Conservation (phyloP, 1,140 invertebrate species). For the Euura saliciscinereae region DNA sequence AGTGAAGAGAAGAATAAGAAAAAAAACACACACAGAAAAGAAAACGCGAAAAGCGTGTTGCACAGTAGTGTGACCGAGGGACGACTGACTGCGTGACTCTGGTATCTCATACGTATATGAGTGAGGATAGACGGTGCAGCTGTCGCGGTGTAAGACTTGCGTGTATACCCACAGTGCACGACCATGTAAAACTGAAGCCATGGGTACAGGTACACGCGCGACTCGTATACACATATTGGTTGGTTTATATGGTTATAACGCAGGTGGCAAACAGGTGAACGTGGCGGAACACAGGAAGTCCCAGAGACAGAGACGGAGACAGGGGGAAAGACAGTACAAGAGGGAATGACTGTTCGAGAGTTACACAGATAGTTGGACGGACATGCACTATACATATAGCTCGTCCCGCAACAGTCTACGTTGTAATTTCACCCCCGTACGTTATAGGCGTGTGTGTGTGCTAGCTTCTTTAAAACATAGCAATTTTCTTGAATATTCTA, state of each 20-base stretch:
- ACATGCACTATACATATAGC: no score
- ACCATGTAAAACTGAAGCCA: not conserved
- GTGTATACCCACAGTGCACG: not conserved
- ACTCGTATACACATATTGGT: no score
- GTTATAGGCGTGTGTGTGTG: no score
- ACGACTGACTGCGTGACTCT: slow-evolving; percentile 1
- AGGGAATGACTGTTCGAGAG: not conserved
- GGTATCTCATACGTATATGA: not conserved
- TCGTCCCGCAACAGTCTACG: no score
- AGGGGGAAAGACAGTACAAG: not conserved
- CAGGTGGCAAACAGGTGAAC: slow-evolving; percentile 53
- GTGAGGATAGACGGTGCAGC: not conserved
- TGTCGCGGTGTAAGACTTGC: not conserved
- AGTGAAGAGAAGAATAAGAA: no score
- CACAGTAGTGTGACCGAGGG: not conserved
- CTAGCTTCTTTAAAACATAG: no score
- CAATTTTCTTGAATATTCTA: no score
- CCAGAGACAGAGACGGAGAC: slow-evolving; percentile 33
- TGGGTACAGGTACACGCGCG: not conserved
- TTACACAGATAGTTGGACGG: no score
- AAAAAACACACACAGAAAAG: not conserved
- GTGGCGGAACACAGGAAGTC: slow-evolving; percentile 53
- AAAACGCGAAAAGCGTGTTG: not conserved
- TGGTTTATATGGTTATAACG: slow-evolving; percentile 38
- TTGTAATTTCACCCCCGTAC: no score